Conservation (phyloP, 2,797 vertebrate genomes). For the Fistularia commersonii region DNA sequence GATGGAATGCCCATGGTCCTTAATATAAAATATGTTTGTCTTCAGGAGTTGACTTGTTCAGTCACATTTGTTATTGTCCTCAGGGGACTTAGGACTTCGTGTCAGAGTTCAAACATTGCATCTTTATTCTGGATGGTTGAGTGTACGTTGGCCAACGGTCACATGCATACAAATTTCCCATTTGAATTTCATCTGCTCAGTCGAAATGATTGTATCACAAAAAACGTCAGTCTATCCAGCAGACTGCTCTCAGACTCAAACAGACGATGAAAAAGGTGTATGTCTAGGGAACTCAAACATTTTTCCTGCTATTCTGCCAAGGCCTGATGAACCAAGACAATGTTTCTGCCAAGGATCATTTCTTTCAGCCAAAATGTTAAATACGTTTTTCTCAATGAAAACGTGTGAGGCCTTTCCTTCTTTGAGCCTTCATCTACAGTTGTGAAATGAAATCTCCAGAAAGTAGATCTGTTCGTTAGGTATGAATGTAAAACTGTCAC, state of each 20-base stretch:
- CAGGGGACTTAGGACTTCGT: no score
- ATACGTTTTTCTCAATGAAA: constrained; percentile 16
- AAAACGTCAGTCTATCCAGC: constrained; percentile 1
- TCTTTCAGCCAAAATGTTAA: constrained; percentile 38
- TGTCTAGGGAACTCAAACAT: constrained; percentile 26
- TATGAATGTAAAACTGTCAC: no score
- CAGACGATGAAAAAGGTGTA: constrained; percentile 24
- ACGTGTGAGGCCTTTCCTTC: constrained; percentile 30
- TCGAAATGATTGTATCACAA: constrained; percentile 6
- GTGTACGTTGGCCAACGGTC: no score
- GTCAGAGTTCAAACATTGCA: no score
- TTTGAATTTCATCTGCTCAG: not conserved
- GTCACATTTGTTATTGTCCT: no score
- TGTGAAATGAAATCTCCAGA: not conserved
- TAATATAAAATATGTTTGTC: no score
- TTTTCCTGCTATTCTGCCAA: constrained; percentile 23
- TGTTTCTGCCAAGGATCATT: constrained; percentile 41
- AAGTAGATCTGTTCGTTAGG: not conserved
- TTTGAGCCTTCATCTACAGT: constrained; percentile 2
- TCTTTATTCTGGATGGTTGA: no score
- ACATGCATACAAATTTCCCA: not conserved
- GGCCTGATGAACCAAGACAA: constrained; percentile 33
- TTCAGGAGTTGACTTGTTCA: no score
- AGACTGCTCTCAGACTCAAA: no score
- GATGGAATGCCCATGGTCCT: no score